phyloP scores from a whole-genome alignment of 2,113 vertebrate genomes.

The Pontoporia blainvillei region DNA sequence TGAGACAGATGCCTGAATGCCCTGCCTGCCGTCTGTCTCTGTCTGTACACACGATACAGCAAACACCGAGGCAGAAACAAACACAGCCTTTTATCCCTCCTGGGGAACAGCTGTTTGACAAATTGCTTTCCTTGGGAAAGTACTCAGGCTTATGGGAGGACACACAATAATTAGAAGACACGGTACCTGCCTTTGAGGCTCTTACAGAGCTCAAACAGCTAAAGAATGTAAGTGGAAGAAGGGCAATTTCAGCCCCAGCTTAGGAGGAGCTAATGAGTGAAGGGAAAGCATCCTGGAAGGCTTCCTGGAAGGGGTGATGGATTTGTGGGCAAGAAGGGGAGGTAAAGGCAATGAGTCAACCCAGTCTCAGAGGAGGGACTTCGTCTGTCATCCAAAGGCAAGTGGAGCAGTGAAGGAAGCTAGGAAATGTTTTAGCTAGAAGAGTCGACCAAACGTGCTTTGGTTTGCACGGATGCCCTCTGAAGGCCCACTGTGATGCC shows the following conservation, averaged over 20 bases:
- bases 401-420: neutral
- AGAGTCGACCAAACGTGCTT: fast-evolving
- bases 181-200: neutral
- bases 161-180: neutral
- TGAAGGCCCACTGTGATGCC: fast-evolving
- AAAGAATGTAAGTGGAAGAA: neutral
- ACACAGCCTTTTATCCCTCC: neutral
- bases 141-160: neutral
- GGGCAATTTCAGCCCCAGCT: neutral
- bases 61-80: neutral
- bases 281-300: neutral
- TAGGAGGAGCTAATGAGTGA: no score
- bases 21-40: neutral
- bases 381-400: fast-evolving
- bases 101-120: neutral
- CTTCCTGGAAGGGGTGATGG: neutral
- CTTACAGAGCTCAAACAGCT: neutral
- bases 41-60: neutral
- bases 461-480: fast-evolving
- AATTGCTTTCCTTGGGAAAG: neutral
- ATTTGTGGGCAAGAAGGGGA: neutral
- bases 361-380: neutral
- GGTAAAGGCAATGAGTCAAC: neutral
- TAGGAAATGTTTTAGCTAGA: fast-evolving
- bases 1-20: neutral